These are phyloP conservation scores for Panzeria rudis DNA, from an alignment of 2,888 invertebrate genomes.

Conservation along the genomic window DNA sequence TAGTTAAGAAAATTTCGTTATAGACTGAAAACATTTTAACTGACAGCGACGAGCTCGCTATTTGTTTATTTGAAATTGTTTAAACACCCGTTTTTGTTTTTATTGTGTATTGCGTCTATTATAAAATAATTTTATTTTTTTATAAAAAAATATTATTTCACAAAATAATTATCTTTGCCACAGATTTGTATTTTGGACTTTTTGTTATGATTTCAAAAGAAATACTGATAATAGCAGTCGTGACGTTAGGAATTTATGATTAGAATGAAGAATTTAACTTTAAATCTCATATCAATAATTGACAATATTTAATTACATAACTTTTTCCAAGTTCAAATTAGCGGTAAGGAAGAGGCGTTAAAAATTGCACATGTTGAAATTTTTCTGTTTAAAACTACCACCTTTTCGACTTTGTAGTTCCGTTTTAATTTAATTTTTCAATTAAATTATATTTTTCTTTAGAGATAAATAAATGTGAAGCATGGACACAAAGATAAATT, in stretches of 20 bases:
- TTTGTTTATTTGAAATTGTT: slow-evolving; percentile 27
- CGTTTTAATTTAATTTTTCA: no score
- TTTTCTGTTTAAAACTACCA: no score
- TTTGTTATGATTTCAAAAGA: slow-evolving; percentile 32
- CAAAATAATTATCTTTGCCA: neutral
- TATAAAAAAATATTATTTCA: slow-evolving; percentile 23
- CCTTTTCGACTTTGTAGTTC: no score
- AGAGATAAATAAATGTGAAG: no score
- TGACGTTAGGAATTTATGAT: neutral
- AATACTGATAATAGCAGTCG: neutral
- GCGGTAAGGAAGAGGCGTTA: no score
- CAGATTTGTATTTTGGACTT: neutral
- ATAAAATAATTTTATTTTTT: no score
- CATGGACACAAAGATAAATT: no score
- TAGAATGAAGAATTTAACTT: neutral
- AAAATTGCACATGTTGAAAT: no score
- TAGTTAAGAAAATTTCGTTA: slow-evolving; percentile 31
- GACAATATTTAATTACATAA: no score
- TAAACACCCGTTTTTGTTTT: slow-evolving; percentile 37
- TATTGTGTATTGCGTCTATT: slow-evolving; percentile 53
- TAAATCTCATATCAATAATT: neutral
- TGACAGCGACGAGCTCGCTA: slow-evolving; percentile 9
- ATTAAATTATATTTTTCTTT: no score
- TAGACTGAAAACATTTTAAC: slow-evolving; percentile 27
- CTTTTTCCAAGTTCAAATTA: no score